phyloP scores from a whole-genome alignment of 2,888 invertebrate genomes.

The Drosophila fungiperda region DNA sequence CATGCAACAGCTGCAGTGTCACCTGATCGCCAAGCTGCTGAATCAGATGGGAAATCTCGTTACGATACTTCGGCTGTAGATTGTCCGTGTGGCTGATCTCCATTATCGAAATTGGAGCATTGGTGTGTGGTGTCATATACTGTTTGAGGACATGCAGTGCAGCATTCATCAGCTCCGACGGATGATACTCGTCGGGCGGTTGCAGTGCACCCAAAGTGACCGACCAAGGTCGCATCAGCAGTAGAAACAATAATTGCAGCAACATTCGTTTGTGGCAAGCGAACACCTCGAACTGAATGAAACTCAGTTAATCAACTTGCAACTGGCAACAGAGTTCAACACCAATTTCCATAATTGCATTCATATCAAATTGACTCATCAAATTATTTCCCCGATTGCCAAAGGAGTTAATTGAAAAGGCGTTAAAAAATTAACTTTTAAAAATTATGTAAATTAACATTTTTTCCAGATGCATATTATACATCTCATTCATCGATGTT shows the following conservation, averaged over 20 bases:
- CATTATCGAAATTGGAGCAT: conserved; percentile 51
- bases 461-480: not conserved
- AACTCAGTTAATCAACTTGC: not conserved
- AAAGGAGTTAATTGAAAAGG: not conserved
- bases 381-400: not conserved
- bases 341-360: conserved; percentile 27
- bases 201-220: conserved; percentile 1
- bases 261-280: conserved; percentile 33
- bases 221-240: not conserved
- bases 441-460: not conserved
- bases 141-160: conserved; percentile 56
- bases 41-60: conserved; percentile 56
- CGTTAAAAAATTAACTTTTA: not conserved
- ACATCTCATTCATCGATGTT: not conserved
- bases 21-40: conserved; percentile 40
- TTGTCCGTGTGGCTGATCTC: conserved; percentile 40
- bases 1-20: conserved; percentile 64
- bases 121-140: conserved; percentile 60
- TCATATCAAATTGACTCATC: not conserved
- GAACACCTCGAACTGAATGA: conserved; percentile 8
- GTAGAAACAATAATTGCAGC: not conserved
- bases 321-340: not conserved
- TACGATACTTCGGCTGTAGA: conserved; percentile 8
- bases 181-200: conserved; percentile 11
- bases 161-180: conserved; percentile 43